Percentiles rank a stretch among this genome's conserved stretches.
Conservation (phyloP, 2,113 vertebrate genomes). For the Catharus fuscescens region DNA sequence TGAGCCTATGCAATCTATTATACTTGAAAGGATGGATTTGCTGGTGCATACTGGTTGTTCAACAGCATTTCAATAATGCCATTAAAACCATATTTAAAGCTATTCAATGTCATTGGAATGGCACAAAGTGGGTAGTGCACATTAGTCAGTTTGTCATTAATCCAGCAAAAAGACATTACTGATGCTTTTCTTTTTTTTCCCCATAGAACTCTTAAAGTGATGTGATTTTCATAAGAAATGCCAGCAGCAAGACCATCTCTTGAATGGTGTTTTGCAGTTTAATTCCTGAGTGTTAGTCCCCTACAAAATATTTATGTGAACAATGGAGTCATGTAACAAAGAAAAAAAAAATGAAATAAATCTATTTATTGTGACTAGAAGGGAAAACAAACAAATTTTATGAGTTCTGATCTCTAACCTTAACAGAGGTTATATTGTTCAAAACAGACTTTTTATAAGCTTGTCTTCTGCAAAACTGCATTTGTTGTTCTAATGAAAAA, state of each 20-base stretch:
- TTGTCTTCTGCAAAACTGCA: background rate
- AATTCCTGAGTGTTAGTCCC: background rate
- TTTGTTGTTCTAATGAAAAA: background rate
- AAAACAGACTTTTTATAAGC: background rate
- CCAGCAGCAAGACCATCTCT: background rate
- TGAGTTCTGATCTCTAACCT: slow-evolving; percentile 36
- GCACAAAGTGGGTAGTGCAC: background rate
- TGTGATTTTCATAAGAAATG: background rate
- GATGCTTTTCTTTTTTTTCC: background rate
- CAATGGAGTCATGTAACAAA: background rate
- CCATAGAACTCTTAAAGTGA: background rate
- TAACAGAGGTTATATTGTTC: background rate
- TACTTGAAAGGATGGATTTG: background rate
- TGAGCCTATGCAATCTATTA: slow-evolving; percentile 14
- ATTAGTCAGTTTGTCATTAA: slow-evolving; percentile 51
- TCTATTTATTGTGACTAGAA: slow-evolving; percentile 13
- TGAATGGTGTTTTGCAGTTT: background rate
- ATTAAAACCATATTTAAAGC: slow-evolving; percentile 54
- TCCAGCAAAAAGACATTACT: slow-evolving; percentile 27
- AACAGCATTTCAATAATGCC: slow-evolving; percentile 33
- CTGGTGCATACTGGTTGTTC: background rate
- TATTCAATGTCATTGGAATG: slow-evolving; percentile 6
- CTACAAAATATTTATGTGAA: background rate
- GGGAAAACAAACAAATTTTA: background rate
- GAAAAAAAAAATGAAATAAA: slow-evolving; percentile 19